phyloP scores from a whole-genome alignment of 2,797 vertebrate genomes.

The Leptatherina wallacei region DNA sequence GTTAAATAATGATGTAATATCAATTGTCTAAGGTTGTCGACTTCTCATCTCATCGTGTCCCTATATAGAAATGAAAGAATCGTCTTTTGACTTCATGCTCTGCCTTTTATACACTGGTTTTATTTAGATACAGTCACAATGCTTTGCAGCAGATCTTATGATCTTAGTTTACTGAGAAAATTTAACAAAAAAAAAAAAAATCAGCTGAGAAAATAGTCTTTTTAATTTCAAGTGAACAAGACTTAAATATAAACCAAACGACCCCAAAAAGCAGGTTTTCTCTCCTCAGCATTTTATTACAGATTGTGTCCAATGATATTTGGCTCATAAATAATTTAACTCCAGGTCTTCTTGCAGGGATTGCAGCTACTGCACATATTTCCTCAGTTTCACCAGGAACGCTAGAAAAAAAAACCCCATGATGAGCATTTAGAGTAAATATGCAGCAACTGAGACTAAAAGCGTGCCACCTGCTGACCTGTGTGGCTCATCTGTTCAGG shows the following conservation, averaged over 20 bases:
- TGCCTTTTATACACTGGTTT: too few relatives aligned
- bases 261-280: background rate
- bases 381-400: constrained; percentile 93
- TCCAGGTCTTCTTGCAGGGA: constrained; percentile 3
- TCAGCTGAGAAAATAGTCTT: too few relatives aligned
- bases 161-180: too few relatives aligned
- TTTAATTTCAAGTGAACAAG: too few relatives aligned
- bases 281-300: background rate
- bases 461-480: constrained; percentile 78
- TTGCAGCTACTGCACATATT: constrained; percentile 64
- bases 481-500: constrained; percentile 86
- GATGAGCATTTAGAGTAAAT: background rate
- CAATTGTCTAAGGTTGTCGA: too few relatives aligned
- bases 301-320: constrained; percentile 3
- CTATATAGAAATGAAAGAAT: too few relatives aligned
- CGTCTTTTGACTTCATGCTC: too few relatives aligned
- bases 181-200: too few relatives aligned
- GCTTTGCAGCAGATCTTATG: too few relatives aligned
- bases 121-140: too few relatives aligned
- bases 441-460: background rate
- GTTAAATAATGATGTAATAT: too few relatives aligned
- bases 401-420: constrained; percentile 72
- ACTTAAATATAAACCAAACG: background rate
- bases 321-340: background rate
- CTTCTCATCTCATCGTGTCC: too few relatives aligned